Conservation (phyloP, 2,888 invertebrate genomes). For the Norana najaformis region DNA sequence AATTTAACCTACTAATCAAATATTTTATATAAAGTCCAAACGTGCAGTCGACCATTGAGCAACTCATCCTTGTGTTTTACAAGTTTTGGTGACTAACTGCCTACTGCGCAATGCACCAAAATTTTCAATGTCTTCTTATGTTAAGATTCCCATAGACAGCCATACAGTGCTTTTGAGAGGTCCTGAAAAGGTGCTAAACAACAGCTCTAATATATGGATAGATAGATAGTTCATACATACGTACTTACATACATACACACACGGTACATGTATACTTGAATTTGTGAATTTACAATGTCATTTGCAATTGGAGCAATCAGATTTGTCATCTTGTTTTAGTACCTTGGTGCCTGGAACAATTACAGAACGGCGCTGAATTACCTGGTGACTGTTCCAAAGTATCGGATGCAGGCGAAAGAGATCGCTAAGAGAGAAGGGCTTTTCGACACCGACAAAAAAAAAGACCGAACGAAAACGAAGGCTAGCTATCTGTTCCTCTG, state of each 20-base stretch:
- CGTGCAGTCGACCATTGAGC: too few species aligned
- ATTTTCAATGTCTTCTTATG: too few species aligned
- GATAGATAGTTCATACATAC: too few species aligned
- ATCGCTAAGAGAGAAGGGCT: conserved; percentile 70
- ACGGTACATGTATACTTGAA: not conserved
- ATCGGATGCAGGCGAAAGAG: conserved; percentile 72
- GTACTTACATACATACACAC: not conserved
- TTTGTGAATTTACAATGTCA: not conserved
- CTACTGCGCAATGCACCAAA: too few species aligned
- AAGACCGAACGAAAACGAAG: conserved; percentile 49
- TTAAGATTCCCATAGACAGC: not conserved
- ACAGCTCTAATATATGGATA: too few species aligned
- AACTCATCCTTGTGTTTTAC: too few species aligned
- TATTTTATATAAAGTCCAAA: too few species aligned
- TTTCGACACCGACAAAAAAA: conserved; percentile 57
- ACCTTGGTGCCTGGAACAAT: conserved; percentile 65
- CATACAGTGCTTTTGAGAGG: not conserved
- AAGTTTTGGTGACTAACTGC: too few species aligned
- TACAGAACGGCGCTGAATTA: conserved; percentile 83
- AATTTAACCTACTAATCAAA: too few species aligned
- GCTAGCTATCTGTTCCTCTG: conserved; percentile 35
- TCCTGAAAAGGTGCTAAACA: not conserved
- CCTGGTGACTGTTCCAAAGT: conserved; percentile 83
- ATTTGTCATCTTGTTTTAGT: conserved; percentile 58
- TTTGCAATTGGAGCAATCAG: not conserved